Percentiles rank a stretch among this genome's conserved stretches.
Evolutionary conservation across 1,140 invertebrate species (phyloP).

Genomic region (Bombus breviceps): DNA sequence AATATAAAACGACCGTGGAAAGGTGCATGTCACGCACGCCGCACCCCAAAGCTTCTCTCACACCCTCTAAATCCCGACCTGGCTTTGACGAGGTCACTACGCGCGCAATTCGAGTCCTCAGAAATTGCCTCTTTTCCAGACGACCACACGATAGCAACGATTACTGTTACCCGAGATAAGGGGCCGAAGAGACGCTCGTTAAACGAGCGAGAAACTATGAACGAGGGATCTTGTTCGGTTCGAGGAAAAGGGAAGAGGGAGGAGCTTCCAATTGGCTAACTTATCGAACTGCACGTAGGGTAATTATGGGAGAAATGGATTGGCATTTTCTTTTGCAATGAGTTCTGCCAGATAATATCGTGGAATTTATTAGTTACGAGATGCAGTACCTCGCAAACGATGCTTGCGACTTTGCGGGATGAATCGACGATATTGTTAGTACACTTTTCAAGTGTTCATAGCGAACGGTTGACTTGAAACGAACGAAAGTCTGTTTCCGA

Average conservation of each 20-base stretch:
- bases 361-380: no score
- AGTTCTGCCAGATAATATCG: no score
- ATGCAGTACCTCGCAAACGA: no score
- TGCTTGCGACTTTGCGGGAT: no score
- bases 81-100: not conserved
- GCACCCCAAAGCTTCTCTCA: not conserved
- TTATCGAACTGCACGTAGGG: not conserved
- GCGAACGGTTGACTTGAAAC: no score
- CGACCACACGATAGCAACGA: not conserved
- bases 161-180: not conserved
- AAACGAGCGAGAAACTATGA: conserved; percentile 13
- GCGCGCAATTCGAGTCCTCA: not conserved
- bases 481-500: no score
- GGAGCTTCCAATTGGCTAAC: not conserved
- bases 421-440: no score
- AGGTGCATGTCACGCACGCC: not conserved
- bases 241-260: not conserved
- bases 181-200: not conserved
- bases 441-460: no score
- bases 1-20: not conserved
- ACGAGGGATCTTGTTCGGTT: not conserved
- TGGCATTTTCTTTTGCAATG: no score
- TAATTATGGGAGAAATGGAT: not conserved
- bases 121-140: not conserved
- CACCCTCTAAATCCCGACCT: conserved; percentile 28